phyloP scores from a whole-genome alignment of 2,113 vertebrate genomes.

The Elaphurus davidianus region DNA sequence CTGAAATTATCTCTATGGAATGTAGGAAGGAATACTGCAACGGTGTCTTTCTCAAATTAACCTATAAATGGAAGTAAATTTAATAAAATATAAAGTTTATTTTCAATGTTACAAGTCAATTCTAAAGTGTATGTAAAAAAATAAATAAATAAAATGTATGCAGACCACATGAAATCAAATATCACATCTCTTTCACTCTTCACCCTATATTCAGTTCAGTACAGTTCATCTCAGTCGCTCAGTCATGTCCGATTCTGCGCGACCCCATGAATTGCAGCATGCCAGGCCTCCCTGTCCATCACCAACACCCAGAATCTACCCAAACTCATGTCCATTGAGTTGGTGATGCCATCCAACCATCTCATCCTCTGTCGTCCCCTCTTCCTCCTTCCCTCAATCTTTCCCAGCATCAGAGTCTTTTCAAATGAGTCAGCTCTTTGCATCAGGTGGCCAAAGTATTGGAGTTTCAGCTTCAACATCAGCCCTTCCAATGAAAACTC shows the following conservation, averaged over 20 bases:
- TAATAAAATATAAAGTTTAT: background rate
- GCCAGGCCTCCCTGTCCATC: background rate
- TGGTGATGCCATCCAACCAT: background rate
- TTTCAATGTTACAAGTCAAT: background rate
- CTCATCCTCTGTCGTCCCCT: background rate
- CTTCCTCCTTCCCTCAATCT: background rate
- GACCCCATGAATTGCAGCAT: background rate
- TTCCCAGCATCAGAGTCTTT: background rate
- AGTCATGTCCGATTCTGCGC: rapidly evolving
- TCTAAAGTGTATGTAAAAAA: background rate
- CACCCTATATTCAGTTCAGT: background rate
- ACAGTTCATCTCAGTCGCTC: background rate
- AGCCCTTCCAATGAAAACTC: background rate
- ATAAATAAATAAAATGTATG: background rate
- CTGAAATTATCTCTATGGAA: background rate
- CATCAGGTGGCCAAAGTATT: background rate
- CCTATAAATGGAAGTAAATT: background rate
- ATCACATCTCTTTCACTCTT: background rate
- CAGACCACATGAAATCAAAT: background rate
- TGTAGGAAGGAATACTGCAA: background rate
- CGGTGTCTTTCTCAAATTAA: background rate
- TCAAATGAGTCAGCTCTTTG: background rate
- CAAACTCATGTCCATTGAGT: background rate
- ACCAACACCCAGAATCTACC: rapidly evolving
- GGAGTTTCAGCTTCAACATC: background rate